phyloP scores from a whole-genome alignment of 1,140 invertebrate genomes.

The Bombus sylvicola region DNA sequence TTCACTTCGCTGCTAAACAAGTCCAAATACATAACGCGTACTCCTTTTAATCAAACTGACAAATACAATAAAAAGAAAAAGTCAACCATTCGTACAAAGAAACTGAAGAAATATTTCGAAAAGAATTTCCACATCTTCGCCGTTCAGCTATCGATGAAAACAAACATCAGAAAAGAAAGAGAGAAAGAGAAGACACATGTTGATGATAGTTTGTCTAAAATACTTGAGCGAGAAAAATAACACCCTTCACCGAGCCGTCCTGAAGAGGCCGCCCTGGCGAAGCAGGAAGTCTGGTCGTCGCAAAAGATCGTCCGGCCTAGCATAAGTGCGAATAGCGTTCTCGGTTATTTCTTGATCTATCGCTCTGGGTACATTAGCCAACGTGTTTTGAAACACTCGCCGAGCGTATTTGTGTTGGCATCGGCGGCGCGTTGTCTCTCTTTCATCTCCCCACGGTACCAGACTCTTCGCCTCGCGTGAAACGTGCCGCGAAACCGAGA shows the following conservation, averaged over 20 bases:
- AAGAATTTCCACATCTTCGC: not conserved
- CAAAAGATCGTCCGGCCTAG: slow-evolving; percentile 11
- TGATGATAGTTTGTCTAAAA: not conserved
- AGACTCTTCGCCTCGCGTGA: slow-evolving; percentile 52
- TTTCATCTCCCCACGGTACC: slow-evolving; percentile 74
- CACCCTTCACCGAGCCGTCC: not conserved
- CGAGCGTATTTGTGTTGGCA: slow-evolving; percentile 81
- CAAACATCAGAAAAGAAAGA: not conserved
- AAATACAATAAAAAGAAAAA: no score
- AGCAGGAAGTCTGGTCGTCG: slow-evolving; percentile 25
- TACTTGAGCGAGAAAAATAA: not conserved
- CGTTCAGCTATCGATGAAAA: not conserved
- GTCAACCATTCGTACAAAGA: not conserved
- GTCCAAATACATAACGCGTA: no score
- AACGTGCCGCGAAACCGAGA: slow-evolving; percentile 5
- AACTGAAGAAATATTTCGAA: no score
- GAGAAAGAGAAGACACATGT: not conserved
- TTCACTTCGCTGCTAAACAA: no score
- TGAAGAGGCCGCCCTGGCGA: not conserved
- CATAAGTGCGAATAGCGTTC: slow-evolving; percentile 54
- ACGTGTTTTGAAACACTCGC: slow-evolving; percentile 82
- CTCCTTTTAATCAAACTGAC: no score
- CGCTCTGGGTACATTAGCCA: slow-evolving; percentile 78
- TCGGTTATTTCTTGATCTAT: slow-evolving; percentile 79
- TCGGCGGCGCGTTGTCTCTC: slow-evolving; percentile 70